These are phyloP conservation scores for Kuschelorhynchus macadamiae DNA, from an alignment of 2,888 invertebrate species.

Conservation along the genomic window DNA sequence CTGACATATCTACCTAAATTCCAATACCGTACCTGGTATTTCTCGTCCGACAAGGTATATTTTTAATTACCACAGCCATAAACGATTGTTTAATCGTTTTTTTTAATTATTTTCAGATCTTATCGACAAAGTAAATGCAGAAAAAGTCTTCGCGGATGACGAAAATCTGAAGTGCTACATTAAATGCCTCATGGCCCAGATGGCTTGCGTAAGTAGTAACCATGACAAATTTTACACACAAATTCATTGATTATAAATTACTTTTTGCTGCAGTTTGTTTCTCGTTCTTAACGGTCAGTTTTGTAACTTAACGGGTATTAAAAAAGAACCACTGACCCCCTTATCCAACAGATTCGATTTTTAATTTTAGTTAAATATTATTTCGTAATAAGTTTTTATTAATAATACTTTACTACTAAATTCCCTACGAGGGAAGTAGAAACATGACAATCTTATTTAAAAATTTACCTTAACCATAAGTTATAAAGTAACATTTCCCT, in stretches of 20 bases:
- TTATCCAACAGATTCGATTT: not conserved
- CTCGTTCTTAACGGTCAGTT: not conserved
- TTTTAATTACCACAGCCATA: too few relatives aligned
- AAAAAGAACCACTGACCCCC: not conserved
- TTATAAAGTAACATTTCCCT: too few relatives aligned
- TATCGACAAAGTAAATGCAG: conserved; percentile 57
- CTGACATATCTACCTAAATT: too few relatives aligned
- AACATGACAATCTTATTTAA: too few relatives aligned
- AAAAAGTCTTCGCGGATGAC: conserved; percentile 61
- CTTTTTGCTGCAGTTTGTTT: conserved; percentile 9
- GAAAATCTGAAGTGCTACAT: conserved; percentile 61
- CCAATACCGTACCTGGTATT: too few relatives aligned
- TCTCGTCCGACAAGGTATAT: too few relatives aligned
- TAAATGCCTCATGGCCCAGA: conserved; percentile 60
- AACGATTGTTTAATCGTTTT: too few relatives aligned
- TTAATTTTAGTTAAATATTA: not conserved
- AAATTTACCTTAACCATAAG: too few relatives aligned
- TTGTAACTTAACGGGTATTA: not conserved
- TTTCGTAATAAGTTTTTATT: conserved; percentile 2
- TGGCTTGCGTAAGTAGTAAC: conserved; percentile 61
- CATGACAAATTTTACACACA: not conserved
- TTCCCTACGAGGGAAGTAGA: too few relatives aligned
- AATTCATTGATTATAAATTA: conserved; percentile 10
- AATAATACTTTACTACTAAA: too few relatives aligned
- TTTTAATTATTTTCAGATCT: conserved; percentile 51